Conservation (phyloP, 2,888 invertebrate species). For the Mesoligia furuncula region DNA sequence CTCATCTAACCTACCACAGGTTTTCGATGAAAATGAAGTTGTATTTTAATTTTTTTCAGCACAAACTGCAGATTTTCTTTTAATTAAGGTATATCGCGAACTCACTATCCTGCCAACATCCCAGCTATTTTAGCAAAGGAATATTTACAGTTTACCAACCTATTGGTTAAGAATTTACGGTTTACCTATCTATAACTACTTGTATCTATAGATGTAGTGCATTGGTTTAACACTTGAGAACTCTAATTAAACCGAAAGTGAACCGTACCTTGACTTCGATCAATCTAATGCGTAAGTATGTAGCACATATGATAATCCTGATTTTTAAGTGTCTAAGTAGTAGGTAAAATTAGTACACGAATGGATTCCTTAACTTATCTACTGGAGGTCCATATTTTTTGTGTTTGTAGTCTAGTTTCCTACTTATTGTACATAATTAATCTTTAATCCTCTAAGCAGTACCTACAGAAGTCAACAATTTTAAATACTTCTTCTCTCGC, state of each 20-base stretch:
- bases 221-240: slow-evolving; percentile 1
- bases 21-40: background rate
- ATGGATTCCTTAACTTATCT: background rate
- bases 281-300: slow-evolving; percentile 1
- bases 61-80: background rate
- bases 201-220: background rate
- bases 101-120: background rate
- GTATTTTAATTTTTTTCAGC: background rate
- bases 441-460: background rate
- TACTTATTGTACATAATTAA: background rate
- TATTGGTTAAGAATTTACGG: background rate
- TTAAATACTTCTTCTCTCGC: background rate
- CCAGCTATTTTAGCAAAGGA: background rate
- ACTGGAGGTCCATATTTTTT: too few relatives aligned
- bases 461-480: background rate
- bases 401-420: background rate
- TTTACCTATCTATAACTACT: background rate
- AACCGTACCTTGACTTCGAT: slow-evolving; percentile 38
- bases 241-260: slow-evolving; percentile 38
- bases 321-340: background rate
- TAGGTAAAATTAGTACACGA: background rate
- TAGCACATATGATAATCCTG: background rate
- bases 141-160: background rate
- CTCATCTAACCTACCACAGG: background rate
- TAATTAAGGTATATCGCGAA: background rate